Evolutionary conservation across 2,797 vertebrate species (phyloP).

Genomic region (Eidolon dupreanum): DNA sequence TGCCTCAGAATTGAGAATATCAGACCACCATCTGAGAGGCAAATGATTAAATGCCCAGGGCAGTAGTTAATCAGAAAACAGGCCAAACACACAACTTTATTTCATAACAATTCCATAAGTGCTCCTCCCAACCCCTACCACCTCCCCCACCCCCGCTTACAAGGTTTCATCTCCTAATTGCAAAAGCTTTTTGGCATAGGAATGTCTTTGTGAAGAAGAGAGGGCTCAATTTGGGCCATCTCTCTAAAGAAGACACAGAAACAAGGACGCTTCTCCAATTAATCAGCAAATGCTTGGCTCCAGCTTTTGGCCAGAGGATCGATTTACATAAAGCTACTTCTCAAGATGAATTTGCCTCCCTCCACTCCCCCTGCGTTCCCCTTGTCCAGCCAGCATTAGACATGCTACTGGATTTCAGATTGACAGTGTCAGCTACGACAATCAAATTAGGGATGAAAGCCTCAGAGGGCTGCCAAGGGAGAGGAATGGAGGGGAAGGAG

Average conservation of each 20-base stretch:
- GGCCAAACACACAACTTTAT: neutral
- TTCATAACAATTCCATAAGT: constrained; percentile 1
- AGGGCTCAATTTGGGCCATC: constrained; percentile 64
- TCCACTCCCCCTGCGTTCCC: neutral
- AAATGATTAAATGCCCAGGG: neutral
- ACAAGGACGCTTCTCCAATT: constrained; percentile 81
- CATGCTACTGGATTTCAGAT: constrained; percentile 83
- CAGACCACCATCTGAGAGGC: neutral
- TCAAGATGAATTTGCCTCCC: constrained; percentile 82
- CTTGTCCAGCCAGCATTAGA: constrained; percentile 79
- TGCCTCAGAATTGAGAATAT: neutral
- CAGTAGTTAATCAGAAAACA: neutral
- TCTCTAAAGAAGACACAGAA: constrained; percentile 67
- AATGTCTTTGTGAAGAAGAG: constrained; percentile 62
- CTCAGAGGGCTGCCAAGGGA: constrained; percentile 65
- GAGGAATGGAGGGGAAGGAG: neutral
- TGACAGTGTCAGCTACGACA: constrained; percentile 85
- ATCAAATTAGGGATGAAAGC: constrained; percentile 84
- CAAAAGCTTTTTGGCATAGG: constrained; percentile 35
- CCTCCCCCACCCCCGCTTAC: neutral
- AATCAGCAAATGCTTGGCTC: constrained; percentile 84
- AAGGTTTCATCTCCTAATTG: constrained; percentile 75
- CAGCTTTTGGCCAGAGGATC: constrained; percentile 67
- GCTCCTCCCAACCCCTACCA: rapidly evolving
- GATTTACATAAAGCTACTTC: constrained; percentile 87